phyloP scores from a whole-genome alignment of 2,797 vertebrate species.

The Alectoris magna region DNA sequence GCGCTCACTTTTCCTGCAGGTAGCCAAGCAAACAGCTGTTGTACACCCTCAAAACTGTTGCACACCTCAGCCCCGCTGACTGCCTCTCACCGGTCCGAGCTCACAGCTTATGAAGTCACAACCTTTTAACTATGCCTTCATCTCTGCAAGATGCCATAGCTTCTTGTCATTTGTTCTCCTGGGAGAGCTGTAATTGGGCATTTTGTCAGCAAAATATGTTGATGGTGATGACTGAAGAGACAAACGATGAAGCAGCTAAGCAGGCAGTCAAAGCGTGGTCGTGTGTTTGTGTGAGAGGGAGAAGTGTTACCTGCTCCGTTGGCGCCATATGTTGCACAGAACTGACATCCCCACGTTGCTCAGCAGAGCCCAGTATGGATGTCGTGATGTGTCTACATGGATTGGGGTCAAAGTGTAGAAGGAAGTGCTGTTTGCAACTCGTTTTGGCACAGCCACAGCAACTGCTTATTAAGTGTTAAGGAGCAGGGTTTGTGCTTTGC shows the following conservation, averaged over 20 bases:
- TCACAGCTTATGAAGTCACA: neutral
- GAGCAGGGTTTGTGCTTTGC: neutral
- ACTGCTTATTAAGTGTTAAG: neutral
- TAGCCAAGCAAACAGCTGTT: neutral
- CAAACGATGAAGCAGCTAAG: neutral
- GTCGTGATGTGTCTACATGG: neutral
- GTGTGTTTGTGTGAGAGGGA: neutral
- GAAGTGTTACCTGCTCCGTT: neutral
- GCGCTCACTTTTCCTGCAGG: neutral
- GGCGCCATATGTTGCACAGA: neutral
- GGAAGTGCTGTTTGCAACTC: neutral
- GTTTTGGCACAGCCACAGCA: neutral
- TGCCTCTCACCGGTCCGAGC: neutral
- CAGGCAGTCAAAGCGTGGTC: accelerated
- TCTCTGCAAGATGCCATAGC: neutral
- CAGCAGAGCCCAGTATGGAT: neutral
- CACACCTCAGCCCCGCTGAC: neutral
- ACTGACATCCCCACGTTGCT: neutral
- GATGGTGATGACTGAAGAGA: neutral
- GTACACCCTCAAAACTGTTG: neutral
- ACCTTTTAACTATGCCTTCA: neutral
- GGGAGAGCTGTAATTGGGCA: accelerated
- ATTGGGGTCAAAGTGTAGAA: neutral
- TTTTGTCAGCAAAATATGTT: neutral
- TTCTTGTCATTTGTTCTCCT: neutral